These are phyloP conservation scores for Argyrosomus regius DNA, from an alignment of 2,797 vertebrate species.

Conservation along the genomic window DNA sequence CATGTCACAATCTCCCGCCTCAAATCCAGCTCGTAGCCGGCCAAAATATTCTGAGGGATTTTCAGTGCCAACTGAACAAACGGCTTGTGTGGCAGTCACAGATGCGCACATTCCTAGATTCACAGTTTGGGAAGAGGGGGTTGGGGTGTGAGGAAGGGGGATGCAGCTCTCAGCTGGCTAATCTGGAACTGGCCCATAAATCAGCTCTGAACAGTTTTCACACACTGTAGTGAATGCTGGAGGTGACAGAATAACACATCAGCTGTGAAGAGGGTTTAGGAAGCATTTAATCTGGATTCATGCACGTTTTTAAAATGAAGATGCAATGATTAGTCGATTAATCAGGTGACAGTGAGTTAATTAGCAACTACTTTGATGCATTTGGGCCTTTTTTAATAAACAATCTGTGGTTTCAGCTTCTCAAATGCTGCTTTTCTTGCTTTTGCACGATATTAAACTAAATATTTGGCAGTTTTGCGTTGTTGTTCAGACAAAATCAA, in stretches of 20 bases:
- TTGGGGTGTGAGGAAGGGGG: neutral
- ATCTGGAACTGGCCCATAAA: conserved; percentile 21
- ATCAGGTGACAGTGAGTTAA: neutral
- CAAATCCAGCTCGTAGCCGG: neutral
- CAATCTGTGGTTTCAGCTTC: neutral
- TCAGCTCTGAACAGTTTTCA: neutral
- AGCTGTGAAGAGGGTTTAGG: neutral
- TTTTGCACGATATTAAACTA: neutral
- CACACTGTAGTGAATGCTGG: neutral
- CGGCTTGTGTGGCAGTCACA: neutral
- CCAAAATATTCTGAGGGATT: conserved; percentile 12
- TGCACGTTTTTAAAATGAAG: neutral
- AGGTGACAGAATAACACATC: neutral
- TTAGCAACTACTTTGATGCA: neutral
- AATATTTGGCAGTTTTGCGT: neutral
- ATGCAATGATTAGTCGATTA: neutral
- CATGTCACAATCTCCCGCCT: neutral
- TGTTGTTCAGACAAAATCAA: neutral
- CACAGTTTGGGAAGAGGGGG: neutral
- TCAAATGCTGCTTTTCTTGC: too few species aligned
- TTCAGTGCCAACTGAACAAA: conserved; percentile 16
- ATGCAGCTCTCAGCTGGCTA: conserved; percentile 14
- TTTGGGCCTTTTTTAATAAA: neutral
- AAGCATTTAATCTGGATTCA: neutral
- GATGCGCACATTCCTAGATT: neutral